Conservation (phyloP, 30 jellyfish, hydroid and myxozoan genomes). For the Cassiopea xamachana region DNA sequence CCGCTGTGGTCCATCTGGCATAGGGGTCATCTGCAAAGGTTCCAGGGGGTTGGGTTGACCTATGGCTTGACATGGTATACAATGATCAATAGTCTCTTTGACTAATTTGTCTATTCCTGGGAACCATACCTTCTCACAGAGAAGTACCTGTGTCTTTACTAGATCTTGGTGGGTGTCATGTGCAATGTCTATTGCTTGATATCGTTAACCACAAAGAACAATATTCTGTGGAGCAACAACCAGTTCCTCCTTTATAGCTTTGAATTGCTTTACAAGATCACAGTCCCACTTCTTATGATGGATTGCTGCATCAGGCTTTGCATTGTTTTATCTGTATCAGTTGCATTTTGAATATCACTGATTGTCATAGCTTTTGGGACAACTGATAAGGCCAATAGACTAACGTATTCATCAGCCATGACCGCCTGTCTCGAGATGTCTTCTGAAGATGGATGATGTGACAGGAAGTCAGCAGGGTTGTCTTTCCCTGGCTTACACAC, state of each 20-base stretch:
- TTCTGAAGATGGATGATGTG: slow-evolving; percentile 23
- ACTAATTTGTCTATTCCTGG: slow-evolving; percentile 55
- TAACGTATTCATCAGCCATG: slow-evolving; percentile 25
- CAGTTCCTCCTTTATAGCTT: slow-evolving; percentile 21
- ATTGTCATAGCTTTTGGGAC: neutral
- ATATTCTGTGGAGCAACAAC: slow-evolving; percentile 28
- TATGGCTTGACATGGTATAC: slow-evolving; percentile 61
- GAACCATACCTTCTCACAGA: slow-evolving; percentile 54
- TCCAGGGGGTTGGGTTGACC: slow-evolving; percentile 38
- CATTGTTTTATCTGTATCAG: neutral
- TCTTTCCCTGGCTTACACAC: slow-evolving; percentile 34
- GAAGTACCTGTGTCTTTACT: slow-evolving; percentile 53
- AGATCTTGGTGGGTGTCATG: slow-evolving; percentile 69
- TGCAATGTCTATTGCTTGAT: slow-evolving; percentile 34
- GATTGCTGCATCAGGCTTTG: slow-evolving; percentile 22
- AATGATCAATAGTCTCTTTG: slow-evolving; percentile 34
- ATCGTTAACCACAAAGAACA: slow-evolving; percentile 41
- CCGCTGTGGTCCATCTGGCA: slow-evolving; percentile 46
- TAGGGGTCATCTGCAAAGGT: slow-evolving; percentile 26
- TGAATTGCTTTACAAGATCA: slow-evolving; percentile 31
- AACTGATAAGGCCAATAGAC: neutral
- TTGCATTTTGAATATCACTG: neutral
- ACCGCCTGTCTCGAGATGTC: neutral
- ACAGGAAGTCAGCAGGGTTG: slow-evolving; percentile 53
- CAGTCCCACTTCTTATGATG: slow-evolving; percentile 2